Evolutionary conservation across 53 echinoderm and acorn worm species (phyloP).

Genomic region (Echinarachnius parma): DNA sequence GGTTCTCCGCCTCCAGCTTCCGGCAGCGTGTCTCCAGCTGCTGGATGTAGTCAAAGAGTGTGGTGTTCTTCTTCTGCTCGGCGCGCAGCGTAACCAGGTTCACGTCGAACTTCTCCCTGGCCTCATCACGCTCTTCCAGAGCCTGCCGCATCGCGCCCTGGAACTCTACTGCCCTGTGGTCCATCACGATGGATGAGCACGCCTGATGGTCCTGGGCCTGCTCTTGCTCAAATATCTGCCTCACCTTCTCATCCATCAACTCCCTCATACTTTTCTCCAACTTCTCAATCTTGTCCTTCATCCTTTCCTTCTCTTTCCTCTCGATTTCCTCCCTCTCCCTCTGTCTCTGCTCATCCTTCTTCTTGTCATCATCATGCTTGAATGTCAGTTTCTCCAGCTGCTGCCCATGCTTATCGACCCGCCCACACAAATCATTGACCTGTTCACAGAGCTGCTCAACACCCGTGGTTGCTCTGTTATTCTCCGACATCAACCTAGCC

Average conservation of each 20-base stretch:
- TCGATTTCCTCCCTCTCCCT: background rate
- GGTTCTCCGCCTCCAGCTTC: slow-evolving; percentile 31
- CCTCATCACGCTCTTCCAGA: background rate
- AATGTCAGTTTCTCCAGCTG: no score
- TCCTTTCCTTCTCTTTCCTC: no score
- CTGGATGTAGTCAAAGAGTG: background rate
- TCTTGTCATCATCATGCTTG: slow-evolving; percentile 6
- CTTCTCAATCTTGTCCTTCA: no score
- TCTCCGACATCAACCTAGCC: no score
- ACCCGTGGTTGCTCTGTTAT: no score
- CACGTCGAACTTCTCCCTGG: slow-evolving; percentile 5
- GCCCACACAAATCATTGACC: no score
- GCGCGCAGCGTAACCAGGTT: background rate
- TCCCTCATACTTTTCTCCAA: no score
- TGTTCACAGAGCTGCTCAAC: no score
- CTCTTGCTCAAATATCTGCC: slow-evolving; percentile 1
- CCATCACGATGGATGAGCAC: background rate
- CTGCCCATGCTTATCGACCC: no score
- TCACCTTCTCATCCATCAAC: slow-evolving; percentile 2
- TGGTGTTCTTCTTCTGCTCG: slow-evolving; percentile 4
- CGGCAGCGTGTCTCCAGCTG: slow-evolving; percentile 19
- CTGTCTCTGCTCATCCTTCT: background rate
- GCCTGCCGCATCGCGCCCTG: background rate
- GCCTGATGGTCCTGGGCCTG: background rate
- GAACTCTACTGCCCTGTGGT: slow-evolving; percentile 1